Base-by-base conservation (phyloP, 2,113 vertebrate species). In the Gadus chalcogrammus region DNA sequence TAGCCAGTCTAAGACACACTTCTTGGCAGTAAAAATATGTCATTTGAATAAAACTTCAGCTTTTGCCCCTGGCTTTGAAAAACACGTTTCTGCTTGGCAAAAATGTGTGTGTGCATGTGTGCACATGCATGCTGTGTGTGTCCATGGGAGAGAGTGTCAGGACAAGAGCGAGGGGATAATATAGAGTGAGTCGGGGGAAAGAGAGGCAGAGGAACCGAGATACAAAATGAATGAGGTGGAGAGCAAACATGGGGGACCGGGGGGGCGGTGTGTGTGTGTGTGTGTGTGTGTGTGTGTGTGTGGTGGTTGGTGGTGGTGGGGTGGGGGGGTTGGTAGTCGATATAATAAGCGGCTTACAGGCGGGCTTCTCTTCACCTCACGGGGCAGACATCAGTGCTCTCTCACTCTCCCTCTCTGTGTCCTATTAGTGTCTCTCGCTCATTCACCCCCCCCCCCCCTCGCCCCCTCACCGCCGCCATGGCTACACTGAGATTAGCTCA, bases 271-370 rank as follows among this genome's bases (percentile, higher is more conserved):
- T 9, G 42, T 12, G 42, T 9, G 42, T 9, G 42, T 48, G 42
- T 48, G 42, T 48, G 42, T 48, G 42, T 31, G 31, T 35, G 31
- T 35, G 31, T 35, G 42, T 12, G 42, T 9, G 42, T 12, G 42
- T 9, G 42, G 38, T 42, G 38, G 1, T 2, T 35, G 31, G 6
- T 35, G 31, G 31, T 48, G 42, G 9, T 12, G 42, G 42, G 42
- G 42, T 58, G 75, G 70, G 72, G 81, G 78, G 77, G 83, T 82
- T 94, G 92, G 92, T 93, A 93, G 96, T 97, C 95, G 93, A 97
- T 98, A 98, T 96, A 98, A 98, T 97, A 98, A 98, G 96, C 95
- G 92, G 97, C 95, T 99, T 97, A 98, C 93, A 94, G 94, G 92
- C 94, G 92, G 91, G 93, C 94, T 48, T 95, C 97, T 95, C 94